Evolutionary conservation across 1,140 invertebrate species (phyloP), one percentile per base, ranked within the genome.

Genomic region (Mya arenaria): DNA sequence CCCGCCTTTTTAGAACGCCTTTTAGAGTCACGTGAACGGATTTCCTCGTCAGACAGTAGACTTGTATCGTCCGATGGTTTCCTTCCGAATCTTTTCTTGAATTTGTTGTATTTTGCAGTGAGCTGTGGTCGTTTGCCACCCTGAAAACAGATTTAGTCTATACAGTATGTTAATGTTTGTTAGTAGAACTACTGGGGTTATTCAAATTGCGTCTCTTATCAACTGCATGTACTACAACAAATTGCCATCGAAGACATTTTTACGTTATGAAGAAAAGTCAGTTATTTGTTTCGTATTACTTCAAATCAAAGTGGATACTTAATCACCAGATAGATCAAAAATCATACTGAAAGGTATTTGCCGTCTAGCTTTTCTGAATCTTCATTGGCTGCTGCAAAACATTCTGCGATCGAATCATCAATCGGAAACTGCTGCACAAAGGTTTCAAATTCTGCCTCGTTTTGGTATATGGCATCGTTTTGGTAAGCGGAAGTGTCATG

Each of bases 401-500:
- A 84, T 58, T 84, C 74, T 4, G 82, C 72, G 19, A 84, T 84
- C 13, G 72, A 75, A 44, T 84, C 82, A 60, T 84, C 82, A 30
- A 84, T 84, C 2, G 82, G 82, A 56, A 84, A 84, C 62, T 84
- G 74, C 34, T 84, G 73, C n/a, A 84, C 82, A 25, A 79, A 84
- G 17, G 74, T 78, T 52, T 84, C 82, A 58, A 84, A 84, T 25
- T 84, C 82, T 25, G 48, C 34, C 48, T 84, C 82, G 60, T 82
- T 74, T 41, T 80, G 77, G 58, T 68, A 80, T 6, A 60, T 32
- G 32, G 66, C 65, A 32, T 69, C 65, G 52, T 66, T 80, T 68
- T 78, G 28, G 25, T 52, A 52, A 25, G 32, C 34, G 44, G 37
- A 60, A 36, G 36, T 63, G 55, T 81, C 55, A 58, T 32, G 52